Base-by-base conservation (phyloP, 2,888 invertebrate species). In the Philonicus albiceps region DNA sequence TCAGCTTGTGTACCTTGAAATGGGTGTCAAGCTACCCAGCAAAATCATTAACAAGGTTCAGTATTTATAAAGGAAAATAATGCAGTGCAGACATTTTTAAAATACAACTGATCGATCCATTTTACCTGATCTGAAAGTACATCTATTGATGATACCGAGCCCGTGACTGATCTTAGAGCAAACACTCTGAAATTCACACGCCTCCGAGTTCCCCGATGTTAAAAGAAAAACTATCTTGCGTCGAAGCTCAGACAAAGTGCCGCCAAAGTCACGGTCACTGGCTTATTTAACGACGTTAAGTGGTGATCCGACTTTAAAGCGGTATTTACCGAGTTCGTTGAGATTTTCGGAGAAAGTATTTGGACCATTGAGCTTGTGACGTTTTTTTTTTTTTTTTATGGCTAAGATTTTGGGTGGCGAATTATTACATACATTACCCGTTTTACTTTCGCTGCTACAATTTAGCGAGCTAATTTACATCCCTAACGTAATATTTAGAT, bases 241-340 rank as follows among this genome's bases (percentile, higher is more conserved):
- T 11, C 30, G 81, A 37, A 64, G 64, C 81, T 19, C 85, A 64
- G 64, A 64, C 64, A 86, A 86, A 76, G 76, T 86, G 76, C 76
- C 85, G 76, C 85, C 85, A 86, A 86, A 86, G 85, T 86, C 85
- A 86, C 76, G 85, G 85, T 86, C 85, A 86, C 75, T 86, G 85
- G 16, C 43, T 43, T 64, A 83, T 64, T 83, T 83, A 83, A 37
- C 30, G 81, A 37, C 43, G 64, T 37, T 64, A 83, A 78, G 53
- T 78, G 78, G 27, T 64, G 64, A 64, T 27, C 27, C 49, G 78
- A 22, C 40, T 76, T 37, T 40, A 40, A 76, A 76, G 76, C 64
- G 19, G 5, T 30, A 16, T 27, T 78, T 78, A 78, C 49, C 16
- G 30, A 78, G 49, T 78, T 49, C 43, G 49, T 31, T 78, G 78